These are phyloP conservation scores for Antechinus stuartii DNA, from an alignment of 2,113 vertebrate species.

Conservation along the genomic window DNA sequence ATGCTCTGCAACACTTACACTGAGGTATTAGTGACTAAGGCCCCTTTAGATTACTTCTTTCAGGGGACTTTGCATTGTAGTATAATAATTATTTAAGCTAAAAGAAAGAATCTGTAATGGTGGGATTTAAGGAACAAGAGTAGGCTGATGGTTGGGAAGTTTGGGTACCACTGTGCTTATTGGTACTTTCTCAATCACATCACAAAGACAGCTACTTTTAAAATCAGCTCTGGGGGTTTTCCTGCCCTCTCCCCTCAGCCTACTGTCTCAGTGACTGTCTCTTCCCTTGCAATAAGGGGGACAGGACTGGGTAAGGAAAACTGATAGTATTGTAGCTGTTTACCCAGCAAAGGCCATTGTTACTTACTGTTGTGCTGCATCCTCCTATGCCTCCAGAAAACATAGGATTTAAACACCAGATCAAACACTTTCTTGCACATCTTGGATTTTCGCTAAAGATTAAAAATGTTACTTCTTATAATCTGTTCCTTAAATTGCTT, in stretches of 20 bases:
- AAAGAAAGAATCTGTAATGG: neutral
- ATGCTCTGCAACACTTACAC: neutral
- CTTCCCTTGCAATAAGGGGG: neutral
- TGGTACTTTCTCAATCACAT: neutral
- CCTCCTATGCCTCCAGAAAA: constrained; percentile 54
- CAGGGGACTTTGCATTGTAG: neutral
- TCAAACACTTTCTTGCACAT: constrained; percentile 39
- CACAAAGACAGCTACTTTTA: neutral
- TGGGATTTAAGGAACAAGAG: neutral
- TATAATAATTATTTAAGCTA: neutral
- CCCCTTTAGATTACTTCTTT: neutral
- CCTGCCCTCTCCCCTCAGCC: neutral
- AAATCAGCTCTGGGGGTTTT: neutral
- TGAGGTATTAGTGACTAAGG: neutral
- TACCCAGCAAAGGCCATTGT: constrained; percentile 9
- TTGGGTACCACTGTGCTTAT: neutral
- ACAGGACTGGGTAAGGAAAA: neutral
- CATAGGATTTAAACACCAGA: constrained; percentile 20
- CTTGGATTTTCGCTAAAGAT: constrained; percentile 58
- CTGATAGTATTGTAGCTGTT: constrained; percentile 25
- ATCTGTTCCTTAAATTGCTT: constrained; percentile 66
- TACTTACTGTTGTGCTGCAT: constrained; percentile 43
- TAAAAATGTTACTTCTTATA: constrained; percentile 63
- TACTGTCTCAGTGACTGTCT: neutral
- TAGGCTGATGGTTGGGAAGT: neutral